A percentile compares a stretch with the other conserved stretches of the same genome.
Conservation (phyloP, 2,888 invertebrate species). For the Epinotia ramella region DNA sequence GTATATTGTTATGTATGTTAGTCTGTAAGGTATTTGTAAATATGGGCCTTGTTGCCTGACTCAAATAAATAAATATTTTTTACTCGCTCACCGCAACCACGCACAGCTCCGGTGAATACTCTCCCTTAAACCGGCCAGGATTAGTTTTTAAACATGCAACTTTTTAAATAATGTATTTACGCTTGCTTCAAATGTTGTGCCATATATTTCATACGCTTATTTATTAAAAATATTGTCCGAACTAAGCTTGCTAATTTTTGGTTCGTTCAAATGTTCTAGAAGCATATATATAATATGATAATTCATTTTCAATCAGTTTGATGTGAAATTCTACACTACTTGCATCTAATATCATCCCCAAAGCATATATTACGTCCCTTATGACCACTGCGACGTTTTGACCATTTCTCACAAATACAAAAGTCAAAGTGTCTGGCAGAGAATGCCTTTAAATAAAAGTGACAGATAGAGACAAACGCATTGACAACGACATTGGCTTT, state of each 20-base stretch:
- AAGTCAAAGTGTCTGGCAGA: too few relatives aligned
- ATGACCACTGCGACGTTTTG: not conserved
- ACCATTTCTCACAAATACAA: too few relatives aligned
- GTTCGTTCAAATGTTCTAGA: not conserved
- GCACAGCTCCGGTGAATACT: not conserved
- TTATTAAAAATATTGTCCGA: not conserved
- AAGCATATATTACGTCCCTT: conserved; percentile 29
- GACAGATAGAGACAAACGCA: too few relatives aligned
- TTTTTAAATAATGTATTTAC: conserved; percentile 1
- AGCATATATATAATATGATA: conserved; percentile 14
- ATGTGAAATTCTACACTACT: conserved; percentile 32
- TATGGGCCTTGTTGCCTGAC: too few relatives aligned
- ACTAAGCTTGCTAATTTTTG: not conserved
- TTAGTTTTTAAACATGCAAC: conserved; percentile 17
- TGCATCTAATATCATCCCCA: conserved; percentile 26
- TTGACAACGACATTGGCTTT: too few relatives aligned
- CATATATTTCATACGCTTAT: not conserved
- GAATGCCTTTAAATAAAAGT: too few relatives aligned
- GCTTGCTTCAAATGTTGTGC: conserved; percentile 17
- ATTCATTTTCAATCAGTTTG: not conserved
- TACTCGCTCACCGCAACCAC: too few relatives aligned
- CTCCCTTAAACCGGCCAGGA: not conserved
- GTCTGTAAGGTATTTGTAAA: too few relatives aligned
- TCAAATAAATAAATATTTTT: too few relatives aligned
- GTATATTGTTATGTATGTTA: too few relatives aligned